Evolutionary conservation across 1,140 invertebrate species (phyloP).

Genomic region (Laupala kohalensis): DNA sequence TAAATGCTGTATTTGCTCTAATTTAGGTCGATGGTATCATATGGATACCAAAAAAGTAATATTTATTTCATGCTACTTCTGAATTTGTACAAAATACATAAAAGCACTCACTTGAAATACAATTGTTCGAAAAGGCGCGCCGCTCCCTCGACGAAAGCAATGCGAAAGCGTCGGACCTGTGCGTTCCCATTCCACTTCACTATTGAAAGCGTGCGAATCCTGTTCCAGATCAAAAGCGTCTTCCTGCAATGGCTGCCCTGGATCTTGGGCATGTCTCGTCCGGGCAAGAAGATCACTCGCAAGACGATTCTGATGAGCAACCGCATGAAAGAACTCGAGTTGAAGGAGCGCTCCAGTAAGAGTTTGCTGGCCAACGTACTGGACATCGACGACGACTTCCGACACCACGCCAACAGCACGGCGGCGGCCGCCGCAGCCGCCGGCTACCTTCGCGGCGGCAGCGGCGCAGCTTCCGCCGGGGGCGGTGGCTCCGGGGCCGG

Average conservation of each 20-base stretch:
- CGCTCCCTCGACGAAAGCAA: no score
- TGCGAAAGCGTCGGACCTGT: no score
- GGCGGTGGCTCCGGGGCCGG: slow-evolving; percentile 12
- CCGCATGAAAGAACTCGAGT: slow-evolving; percentile 77
- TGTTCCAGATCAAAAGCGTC: slow-evolving; percentile 69
- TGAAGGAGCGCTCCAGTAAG: slow-evolving; percentile 84
- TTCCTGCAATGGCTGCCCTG: slow-evolving; percentile 95
- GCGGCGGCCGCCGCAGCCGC: slow-evolving; percentile 24
- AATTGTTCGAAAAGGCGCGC: no score
- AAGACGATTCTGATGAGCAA: slow-evolving; percentile 79
- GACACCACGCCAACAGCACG: slow-evolving; percentile 41
- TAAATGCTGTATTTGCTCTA: no score
- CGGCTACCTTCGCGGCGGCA: slow-evolving; percentile 9
- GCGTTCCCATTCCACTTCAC: no score
- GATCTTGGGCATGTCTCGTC: slow-evolving; percentile 85
- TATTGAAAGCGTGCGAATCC: neutral
- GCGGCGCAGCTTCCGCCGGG: slow-evolving; percentile 3
- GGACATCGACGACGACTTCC: slow-evolving; percentile 89
- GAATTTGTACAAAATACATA: no score
- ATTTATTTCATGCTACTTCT: no score
- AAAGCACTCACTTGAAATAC: no score
- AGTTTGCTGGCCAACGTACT: slow-evolving; percentile 85
- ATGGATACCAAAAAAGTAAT: no score
- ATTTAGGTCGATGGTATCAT: no score
- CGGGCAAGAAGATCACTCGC: slow-evolving; percentile 83